These are phyloP conservation scores for Etia nguti DNA, from an alignment of 2,113 vertebrate genomes.

Conservation along the genomic window DNA sequence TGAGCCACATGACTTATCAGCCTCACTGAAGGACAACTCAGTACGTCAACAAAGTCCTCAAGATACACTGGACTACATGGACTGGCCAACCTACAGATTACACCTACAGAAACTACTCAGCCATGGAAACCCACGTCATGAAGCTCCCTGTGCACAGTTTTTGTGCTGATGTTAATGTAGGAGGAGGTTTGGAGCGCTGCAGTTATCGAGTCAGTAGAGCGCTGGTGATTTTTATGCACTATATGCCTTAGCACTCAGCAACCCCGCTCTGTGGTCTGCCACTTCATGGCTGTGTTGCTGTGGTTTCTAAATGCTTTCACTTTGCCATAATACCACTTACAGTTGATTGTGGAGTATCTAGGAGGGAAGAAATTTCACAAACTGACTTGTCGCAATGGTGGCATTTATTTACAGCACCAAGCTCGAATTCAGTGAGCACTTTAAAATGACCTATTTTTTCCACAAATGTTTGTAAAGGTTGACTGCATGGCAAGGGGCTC, in stretches of 20 bases:
- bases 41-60: neutral
- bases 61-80: neutral
- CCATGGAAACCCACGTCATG: neutral
- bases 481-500: neutral
- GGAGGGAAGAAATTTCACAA: neutral
- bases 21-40: neutral
- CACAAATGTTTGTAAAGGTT: neutral
- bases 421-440: neutral
- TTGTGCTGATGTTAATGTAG: neutral
- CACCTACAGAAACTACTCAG: neutral
- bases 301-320: neutral
- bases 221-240: neutral
- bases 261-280: neutral
- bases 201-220: neutral
- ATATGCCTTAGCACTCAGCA: neutral
- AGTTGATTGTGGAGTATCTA: neutral
- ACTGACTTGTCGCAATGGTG: neutral
- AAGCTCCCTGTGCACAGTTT: neutral
- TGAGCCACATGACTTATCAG: neutral
- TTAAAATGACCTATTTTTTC: neutral
- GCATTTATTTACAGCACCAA: neutral
- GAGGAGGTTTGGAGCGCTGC: neutral
- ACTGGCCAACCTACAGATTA: neutral
- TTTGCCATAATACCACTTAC: neutral
- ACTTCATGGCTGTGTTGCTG: neutral